Base-by-base conservation (phyloP, 2,113 vertebrate genomes). In the Onychostruthus taczanowskii region DNA sequence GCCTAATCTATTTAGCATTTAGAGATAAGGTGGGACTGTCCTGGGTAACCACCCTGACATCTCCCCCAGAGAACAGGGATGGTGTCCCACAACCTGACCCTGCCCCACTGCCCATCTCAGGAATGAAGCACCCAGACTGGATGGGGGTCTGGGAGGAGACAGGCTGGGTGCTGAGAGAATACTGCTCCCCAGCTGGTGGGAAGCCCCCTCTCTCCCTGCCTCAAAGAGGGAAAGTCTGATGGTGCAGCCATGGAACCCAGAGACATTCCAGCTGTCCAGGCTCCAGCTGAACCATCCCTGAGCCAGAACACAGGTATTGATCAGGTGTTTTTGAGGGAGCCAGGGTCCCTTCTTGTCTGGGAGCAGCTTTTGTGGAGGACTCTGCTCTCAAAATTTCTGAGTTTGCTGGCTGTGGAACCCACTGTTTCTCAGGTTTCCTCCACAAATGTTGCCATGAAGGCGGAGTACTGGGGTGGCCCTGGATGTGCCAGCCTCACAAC, bases 281-380 rank as follows among this genome's bases (percentile, higher is more conserved):
- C 1, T 28, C 16, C 66, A 61, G 20, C 46, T 83, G 21, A 61
- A 24, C 35, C 44, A 49, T 31, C 44, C 55, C 2, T 61, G 80
- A 50, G 5, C 37, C 35, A 58, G 43, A 43, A 47, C 11, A 16
- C 3, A 2, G 20, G 15, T 6, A 30, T 0, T n/a, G 43, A 49
- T 2, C 4, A 2, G 31, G 28, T 69, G 5, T 6, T 43, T 1
- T 0, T 33, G 31, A 83, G 37, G 46, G 26, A 62, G 31, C 67
- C 67, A 52, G 20, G 8, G 20, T 30, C 20, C 13, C 37, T 43
- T 35, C 66, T 28, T 43, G 20, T 35, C 55, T 61, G 66, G 37
- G 46, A 50, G 5, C 5, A 22, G 37, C 66, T 83, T 37, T 37
- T 37, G 37, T 37, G 37, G 37, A 37, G 37, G 37, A 37, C 37